A percentile compares a stretch with the other conserved stretches of the same genome.
phyloP scores from a whole-genome alignment of 2,113 vertebrate genomes.

The Aegithalos caudatus region DNA sequence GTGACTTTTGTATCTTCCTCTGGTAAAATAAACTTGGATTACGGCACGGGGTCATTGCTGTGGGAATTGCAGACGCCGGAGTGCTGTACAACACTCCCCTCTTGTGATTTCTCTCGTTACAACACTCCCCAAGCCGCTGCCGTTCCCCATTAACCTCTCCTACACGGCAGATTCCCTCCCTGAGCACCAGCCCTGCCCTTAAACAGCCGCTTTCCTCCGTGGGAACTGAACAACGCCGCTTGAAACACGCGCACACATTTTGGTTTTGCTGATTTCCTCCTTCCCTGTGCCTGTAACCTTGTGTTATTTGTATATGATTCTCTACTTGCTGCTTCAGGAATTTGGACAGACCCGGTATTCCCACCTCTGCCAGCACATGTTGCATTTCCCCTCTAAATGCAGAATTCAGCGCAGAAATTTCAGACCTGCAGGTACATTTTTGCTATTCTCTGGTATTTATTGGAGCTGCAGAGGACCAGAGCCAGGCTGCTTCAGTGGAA shows the following conservation, averaged over 20 bases:
- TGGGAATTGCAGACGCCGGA: not conserved
- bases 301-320: not conserved
- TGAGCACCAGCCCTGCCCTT: not conserved
- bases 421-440: not conserved
- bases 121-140: not conserved
- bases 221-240: not conserved
- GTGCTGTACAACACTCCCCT: conserved; percentile 73
- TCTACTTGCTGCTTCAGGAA: not conserved
- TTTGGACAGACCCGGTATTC: not conserved
- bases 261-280: not conserved
- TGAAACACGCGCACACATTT: not conserved
- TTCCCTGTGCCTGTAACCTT: not conserved
- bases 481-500: not conserved
- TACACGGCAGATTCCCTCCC: not conserved
- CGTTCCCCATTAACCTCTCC: not conserved
- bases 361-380: not conserved
- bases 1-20: not conserved
- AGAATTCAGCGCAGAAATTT: not conserved
- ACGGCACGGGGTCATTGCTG: not conserved
- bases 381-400: not conserved
- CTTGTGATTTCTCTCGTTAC: conserved; percentile 72
- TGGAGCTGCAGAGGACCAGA: not conserved
- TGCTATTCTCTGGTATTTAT: not conserved
- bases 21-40: not conserved
- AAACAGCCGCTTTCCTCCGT: not conserved